phyloP scores from a whole-genome alignment of 2,888 invertebrate genomes.

The Ditylenchus weischeri region DNA sequence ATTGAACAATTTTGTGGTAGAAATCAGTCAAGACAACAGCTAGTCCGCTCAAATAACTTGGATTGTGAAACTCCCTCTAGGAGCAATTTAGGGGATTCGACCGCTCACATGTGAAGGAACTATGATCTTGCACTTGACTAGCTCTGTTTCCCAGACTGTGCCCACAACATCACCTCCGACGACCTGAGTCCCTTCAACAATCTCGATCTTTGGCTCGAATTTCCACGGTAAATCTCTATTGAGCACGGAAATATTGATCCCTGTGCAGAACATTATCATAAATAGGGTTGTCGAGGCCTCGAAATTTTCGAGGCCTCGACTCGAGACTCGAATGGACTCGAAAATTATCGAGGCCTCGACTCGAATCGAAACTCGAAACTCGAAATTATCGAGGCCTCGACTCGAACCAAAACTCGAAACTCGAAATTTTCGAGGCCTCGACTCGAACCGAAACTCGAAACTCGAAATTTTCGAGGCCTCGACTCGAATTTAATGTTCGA shows the following conservation, averaged over 20 bases:
- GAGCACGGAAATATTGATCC: slow-evolving; percentile 83
- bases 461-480: too few relatives aligned
- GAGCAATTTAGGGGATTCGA: slow-evolving; percentile 90
- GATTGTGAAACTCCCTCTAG: slow-evolving; percentile 86
- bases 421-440: too few relatives aligned
- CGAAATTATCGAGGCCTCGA: too few relatives aligned
- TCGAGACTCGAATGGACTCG: too few relatives aligned
- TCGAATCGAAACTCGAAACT: too few relatives aligned
- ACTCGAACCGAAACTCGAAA: too few relatives aligned
- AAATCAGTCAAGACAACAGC: background rate
- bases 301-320: too few relatives aligned
- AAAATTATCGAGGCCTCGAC: too few relatives aligned
- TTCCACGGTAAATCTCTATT: slow-evolving; percentile 82
- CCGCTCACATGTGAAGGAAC: slow-evolving; percentile 90
- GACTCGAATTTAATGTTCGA: too few relatives aligned
- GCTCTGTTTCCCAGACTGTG: slow-evolving; percentile 89
- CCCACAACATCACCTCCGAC: slow-evolving; percentile 97
- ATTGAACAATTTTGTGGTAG: slow-evolving; percentile 33
- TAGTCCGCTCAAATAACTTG: slow-evolving; percentile 66
- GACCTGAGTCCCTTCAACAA: slow-evolving; percentile 83
- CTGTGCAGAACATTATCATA: slow-evolving; percentile 18
- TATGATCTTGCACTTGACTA: slow-evolving; percentile 94
- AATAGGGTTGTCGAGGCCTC: too few relatives aligned
- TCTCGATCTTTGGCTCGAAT: slow-evolving; percentile 70
- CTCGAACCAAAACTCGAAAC: too few relatives aligned